Evolutionary conservation across 2,113 vertebrate genomes (phyloP).

Genomic region (Erythrocebus patas): DNA sequence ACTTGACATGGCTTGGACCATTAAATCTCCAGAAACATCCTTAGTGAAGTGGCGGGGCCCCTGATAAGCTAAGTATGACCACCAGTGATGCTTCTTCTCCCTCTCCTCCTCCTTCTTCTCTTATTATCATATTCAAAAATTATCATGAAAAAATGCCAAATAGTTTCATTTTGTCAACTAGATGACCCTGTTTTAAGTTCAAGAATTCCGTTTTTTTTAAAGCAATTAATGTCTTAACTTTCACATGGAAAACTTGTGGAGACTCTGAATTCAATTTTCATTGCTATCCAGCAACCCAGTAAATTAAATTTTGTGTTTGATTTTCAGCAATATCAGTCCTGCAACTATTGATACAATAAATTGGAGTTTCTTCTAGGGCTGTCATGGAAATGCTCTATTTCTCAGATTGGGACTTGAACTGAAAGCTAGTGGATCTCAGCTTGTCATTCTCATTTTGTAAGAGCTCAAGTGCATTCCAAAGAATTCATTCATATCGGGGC

Average conservation of each 20-base stretch:
- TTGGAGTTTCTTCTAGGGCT: not conserved
- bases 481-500: not conserved
- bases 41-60: no score
- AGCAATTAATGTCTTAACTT: not conserved
- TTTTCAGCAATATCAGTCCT: not conserved
- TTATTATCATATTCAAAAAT: not conserved
- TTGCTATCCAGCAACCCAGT: not conserved
- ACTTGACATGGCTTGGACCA: not conserved
- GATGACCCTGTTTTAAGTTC: not conserved
- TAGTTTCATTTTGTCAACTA: not conserved
- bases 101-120: not conserved
- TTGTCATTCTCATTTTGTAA: not conserved
- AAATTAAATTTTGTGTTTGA: not conserved
- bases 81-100: no score
- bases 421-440: not conserved
- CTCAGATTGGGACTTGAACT: not conserved
- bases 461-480: not conserved
- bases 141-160: not conserved
- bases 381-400: not conserved
- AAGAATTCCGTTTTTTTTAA: not conserved
- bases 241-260: not conserved
- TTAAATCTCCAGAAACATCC: not conserved
- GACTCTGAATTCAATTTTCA: not conserved
- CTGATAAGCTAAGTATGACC: not conserved
- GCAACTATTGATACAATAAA: not conserved